Evolutionary conservation across 2,113 vertebrate genomes (phyloP), one percentile per base, ranked within the genome.

Genomic region (Otolemur garnettii): DNA sequence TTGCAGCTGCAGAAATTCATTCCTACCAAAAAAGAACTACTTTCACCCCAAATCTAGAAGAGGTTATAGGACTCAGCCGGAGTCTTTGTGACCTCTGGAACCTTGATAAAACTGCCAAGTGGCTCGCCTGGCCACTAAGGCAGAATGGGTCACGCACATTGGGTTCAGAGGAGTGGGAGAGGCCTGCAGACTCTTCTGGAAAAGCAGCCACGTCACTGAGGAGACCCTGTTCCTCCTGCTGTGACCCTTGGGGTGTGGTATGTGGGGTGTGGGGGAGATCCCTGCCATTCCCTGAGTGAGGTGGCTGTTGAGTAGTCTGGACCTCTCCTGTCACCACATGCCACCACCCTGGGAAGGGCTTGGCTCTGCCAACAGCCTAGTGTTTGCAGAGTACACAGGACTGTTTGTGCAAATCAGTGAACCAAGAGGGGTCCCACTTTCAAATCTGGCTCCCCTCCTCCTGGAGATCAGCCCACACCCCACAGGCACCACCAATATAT

Each of bases 1-100:
- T 68, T 89, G 55, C 53, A 42, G 28, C n/a, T 35, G 62, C 42
- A 60, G 19, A 45, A 82, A 18, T 81, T 77, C 68, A 81, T 95
- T 60, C 84, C 77, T 28, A 87, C 14, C 33, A 86, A 22, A 21
- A 90, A 92, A 92, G n/a, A 21, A 33, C 30, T 77, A 8, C n/a
- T 84, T 93, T 83, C 15, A 81, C 62, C 7, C 5, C 17, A 86
- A 79, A 91, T 10, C 30, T 64, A 74, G 68, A 87, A 87, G 19
- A 96, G 17, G 35, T 79, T 78, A 5, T n/a, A 89, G 50, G 28
- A 9, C 15, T 19, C 24, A 68, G 26, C 28, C 24, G n/a, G n/a
- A 75, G 5, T 30, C 30, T 86, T 80, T 55, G 38, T 55, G 66
- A 17, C 45, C 55, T 81, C 64, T 94, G 30, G 42, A 38, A 85